Base-by-base conservation (phyloP, 2,888 invertebrate species). In the Melieria omissa region DNA sequence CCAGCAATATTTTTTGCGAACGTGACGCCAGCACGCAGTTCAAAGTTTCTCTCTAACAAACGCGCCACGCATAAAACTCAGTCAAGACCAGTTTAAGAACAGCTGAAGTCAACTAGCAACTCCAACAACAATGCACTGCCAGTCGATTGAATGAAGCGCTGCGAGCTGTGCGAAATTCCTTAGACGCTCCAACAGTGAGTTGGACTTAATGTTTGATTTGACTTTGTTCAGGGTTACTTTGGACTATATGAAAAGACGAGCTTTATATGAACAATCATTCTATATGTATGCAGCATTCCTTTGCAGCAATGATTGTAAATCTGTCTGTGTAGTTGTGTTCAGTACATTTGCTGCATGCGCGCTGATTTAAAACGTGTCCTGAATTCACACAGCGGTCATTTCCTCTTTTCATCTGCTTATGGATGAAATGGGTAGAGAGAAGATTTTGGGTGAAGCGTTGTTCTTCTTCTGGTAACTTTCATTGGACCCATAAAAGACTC, bases 161-260 rank as follows among this genome's bases (percentile, higher is more conserved):
- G 49, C 12, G 49, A 49, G 12, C 12, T 49, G 8, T 10, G 49
- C 49, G 12, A 49, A 49, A 49, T 49, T 49, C 10, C 12, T 49
- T 49, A 2, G 12, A 49, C 9, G 49, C 49, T 12, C 10, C 12
- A 49, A 12, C 9, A 49, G 49, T 49, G 49, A 52, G 0, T 12
- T n/a, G 14, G 14, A 52, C 4, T 52, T 52, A 52, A 52, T 52
- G 52, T 52, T 52, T 52, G 52, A 52, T 52, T 52, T 52, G 52
- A 52, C 52, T 52, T 52, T 52, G 52, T 6, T 52, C 52, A 52
- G 52, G 52, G 52, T 52, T 52, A 52, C 6, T 52, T n/a, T 52
- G 9, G 29, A 29, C 29, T 29, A 29, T 29, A 29, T 29, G 29
- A 29, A 29, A 29, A 29, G 29, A 29, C 29, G 2, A 29, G 29